Base-by-base conservation (phyloP, 2,113 vertebrate genomes). In the Pseudolaguvia tuberculata region DNA sequence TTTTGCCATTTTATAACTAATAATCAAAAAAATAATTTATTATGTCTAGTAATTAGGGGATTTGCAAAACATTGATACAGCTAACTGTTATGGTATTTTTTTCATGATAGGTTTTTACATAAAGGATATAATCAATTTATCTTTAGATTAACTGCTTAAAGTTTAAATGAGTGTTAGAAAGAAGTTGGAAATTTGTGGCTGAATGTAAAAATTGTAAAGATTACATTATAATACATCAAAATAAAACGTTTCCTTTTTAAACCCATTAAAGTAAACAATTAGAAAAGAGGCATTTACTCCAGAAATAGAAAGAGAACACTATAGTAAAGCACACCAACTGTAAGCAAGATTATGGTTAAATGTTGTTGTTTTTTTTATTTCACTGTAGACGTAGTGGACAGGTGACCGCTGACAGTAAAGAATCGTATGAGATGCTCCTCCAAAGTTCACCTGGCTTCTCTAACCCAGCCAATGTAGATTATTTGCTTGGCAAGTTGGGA, bases 381-480 rank as follows among this genome's bases (percentile, higher is more conserved):
- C 66, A 70, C 75, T 76, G 0, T 81, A 98, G 96, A 84, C 90
- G 88, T 50, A 93, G 93, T 57, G 18, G 93, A 80, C 90, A 89
- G 70, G 88, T 93, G 62, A 89, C 90, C 50, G 89, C 71, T 58
- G 92, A 92, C 79, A 89, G 84, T 74, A 87, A 35, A 21, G 90
- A 96, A 77, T 94, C 93, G 0, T 99, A 96, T 0, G 93, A 94
- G 84, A 90, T 88, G 56, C 89, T 95, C 78, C 86, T 99, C 82
- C 88, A 86, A 73, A 85, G 88, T 77, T 95, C 93, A 17, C 90
- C 94, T 13, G 96, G 95, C 74, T 96, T 97, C 47, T 92, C 92
- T 84, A 99, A 99, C 86, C 97, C 97, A 5, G 93, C 91, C 29
- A 91, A 94, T n/a, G 95, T 99, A 83, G 94, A 98, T 76, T 94